phyloP scores from a whole-genome alignment of 2,888 invertebrate species.

The Nephrotoma appendiculata region DNA sequence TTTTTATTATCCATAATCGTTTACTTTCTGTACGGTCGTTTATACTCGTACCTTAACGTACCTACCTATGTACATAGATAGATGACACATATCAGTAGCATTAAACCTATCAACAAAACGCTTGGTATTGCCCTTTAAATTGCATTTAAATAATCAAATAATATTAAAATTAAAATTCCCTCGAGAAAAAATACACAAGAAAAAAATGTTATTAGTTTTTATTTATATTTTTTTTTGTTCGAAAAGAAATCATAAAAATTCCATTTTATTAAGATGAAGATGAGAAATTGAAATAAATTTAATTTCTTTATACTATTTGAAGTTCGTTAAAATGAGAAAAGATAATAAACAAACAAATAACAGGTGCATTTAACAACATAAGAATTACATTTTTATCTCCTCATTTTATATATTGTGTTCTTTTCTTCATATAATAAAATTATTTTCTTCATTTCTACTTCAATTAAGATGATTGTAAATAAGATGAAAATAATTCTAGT shows the following conservation, averaged over 20 bases:
- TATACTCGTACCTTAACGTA: background rate
- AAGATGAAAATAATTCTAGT: background rate
- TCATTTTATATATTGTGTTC: background rate
- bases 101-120: background rate
- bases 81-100: background rate
- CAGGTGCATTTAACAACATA: slow-evolving; percentile 1
- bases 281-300: background rate
- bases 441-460: background rate
- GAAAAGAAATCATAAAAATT: background rate
- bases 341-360: slow-evolving; percentile 2
- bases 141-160: background rate
- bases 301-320: background rate
- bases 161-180: background rate
- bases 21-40: too few species aligned
- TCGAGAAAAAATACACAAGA: background rate
- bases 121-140: background rate
- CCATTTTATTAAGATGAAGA: background rate
- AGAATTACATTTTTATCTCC: background rate
- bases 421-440: background rate
- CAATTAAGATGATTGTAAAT: background rate
- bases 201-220: background rate
- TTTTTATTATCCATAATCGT: too few species aligned
- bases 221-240: background rate
- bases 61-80: background rate
- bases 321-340: background rate